Conservation (phyloP, 2,888 invertebrate species). For the Hedychridium roseum region DNA sequence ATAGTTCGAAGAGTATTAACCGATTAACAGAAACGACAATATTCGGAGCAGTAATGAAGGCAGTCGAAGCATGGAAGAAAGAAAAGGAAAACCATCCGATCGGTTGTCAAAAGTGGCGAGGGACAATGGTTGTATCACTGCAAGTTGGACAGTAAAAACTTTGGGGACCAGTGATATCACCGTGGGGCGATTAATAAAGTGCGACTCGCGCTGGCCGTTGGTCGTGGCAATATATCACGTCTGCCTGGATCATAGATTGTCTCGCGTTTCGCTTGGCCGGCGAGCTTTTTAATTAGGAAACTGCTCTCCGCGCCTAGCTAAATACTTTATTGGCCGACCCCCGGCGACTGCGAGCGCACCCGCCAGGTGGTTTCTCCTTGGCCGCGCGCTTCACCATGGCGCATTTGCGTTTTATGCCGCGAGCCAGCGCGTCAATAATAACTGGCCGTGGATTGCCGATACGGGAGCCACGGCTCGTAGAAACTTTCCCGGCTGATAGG, state of each 20-base stretch:
- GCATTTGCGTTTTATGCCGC: conserved; percentile 14
- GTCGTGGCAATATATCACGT: conserved; percentile 15
- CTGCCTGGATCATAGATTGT: conserved; percentile 22
- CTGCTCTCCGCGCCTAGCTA: neutral
- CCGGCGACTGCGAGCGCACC: conserved; percentile 11
- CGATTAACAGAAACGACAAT: no score
- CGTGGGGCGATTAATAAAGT: no score
- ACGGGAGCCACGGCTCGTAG: conserved; percentile 10
- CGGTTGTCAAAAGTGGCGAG: no score
- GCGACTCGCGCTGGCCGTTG: no score
- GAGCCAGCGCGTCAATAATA: conserved; percentile 14
- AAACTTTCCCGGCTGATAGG: conserved; percentile 11
- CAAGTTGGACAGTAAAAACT: no score
- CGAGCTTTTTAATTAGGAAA: conserved; percentile 15
- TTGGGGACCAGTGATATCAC: no score
- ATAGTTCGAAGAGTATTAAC: no score
- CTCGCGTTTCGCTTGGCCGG: conserved; percentile 11
- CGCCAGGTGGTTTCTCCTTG: conserved; percentile 13
- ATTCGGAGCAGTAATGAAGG: no score
- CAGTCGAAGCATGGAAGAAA: no score
- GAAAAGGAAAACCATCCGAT: no score
- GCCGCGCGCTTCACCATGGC: no score
- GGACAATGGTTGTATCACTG: no score
- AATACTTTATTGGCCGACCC: conserved; percentile 15
- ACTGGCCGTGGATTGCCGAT: conserved; percentile 11